phyloP scores from a whole-genome alignment of 2,797 vertebrate genomes.

The Graptemys geographica region DNA sequence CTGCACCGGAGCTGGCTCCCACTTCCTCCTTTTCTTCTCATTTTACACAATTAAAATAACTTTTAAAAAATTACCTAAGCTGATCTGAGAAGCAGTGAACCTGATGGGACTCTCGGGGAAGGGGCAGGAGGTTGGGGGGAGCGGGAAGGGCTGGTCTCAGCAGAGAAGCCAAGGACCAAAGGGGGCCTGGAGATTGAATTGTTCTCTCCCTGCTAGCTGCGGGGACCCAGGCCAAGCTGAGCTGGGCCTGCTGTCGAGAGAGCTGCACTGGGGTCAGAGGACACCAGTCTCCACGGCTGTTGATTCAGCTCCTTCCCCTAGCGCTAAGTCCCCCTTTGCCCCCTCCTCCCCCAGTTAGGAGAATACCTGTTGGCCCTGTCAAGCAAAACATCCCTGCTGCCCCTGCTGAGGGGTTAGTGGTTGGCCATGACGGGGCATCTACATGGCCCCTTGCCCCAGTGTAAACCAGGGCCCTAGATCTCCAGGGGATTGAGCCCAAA shows the following conservation, averaged over 20 bases:
- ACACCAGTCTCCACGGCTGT: not conserved
- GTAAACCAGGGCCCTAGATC: conserved; percentile 29
- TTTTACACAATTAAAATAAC: not conserved
- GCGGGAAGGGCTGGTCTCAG: not conserved
- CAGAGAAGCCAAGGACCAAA: not conserved
- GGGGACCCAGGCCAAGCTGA: not conserved
- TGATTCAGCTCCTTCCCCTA: not conserved
- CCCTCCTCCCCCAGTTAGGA: not conserved
- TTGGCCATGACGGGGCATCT: not conserved
- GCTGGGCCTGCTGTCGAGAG: not conserved
- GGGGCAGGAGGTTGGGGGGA: not conserved
- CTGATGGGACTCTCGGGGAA: not conserved
- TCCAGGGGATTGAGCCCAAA: conserved; percentile 80
- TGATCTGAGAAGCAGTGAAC: not conserved
- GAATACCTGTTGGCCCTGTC: not conserved
- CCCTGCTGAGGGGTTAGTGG: not conserved
- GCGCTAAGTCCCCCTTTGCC: not conserved
- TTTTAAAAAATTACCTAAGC: not conserved
- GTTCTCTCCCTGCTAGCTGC: not conserved
- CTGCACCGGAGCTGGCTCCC: not conserved
- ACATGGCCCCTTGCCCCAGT: not conserved
- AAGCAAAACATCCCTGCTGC: not conserved
- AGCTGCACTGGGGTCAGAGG: not conserved
- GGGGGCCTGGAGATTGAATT: not conserved
- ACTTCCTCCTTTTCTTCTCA: not conserved